A percentile compares a stretch with the other conserved stretches of the same genome.
Evolutionary conservation across 1,140 invertebrate species (phyloP).

Genomic region (Scaptomyza montana): DNA sequence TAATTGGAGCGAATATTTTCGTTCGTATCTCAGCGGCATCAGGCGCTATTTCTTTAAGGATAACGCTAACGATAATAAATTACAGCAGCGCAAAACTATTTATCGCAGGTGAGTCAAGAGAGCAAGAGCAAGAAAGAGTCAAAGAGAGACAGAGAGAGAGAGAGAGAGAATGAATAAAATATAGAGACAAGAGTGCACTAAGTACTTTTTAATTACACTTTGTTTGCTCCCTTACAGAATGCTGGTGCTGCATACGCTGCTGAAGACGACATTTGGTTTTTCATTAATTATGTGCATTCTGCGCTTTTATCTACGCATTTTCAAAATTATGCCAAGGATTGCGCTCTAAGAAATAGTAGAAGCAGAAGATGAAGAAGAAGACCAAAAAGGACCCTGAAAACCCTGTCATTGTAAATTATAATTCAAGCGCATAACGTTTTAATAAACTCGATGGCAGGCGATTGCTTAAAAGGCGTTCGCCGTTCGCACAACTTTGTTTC

Average conservation of each 20-base stretch:
- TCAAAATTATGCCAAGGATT: slow-evolving; percentile 79
- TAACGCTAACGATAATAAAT: slow-evolving; percentile 79
- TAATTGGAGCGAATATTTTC: slow-evolving; percentile 86
- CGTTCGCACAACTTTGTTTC: slow-evolving; percentile 37
- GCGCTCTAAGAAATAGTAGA: slow-evolving; percentile 39
- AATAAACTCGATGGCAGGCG: slow-evolving; percentile 60
- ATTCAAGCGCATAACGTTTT: slow-evolving; percentile 54
- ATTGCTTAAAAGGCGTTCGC: slow-evolving; percentile 46
- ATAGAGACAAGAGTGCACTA: slow-evolving; percentile 42
- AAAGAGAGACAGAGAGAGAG: neutral
- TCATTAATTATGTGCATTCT: slow-evolving; percentile 83
- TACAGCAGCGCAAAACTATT: slow-evolving; percentile 81
- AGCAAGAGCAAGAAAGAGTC: neutral
- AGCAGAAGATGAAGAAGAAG: too few species aligned
- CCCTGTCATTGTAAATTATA: slow-evolving; percentile 66
- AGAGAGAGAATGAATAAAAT: slow-evolving; percentile 5
- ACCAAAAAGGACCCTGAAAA: neutral
- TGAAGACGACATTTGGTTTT: slow-evolving; percentile 80
- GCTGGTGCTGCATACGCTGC: slow-evolving; percentile 71
- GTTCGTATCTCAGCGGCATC: slow-evolving; percentile 85
- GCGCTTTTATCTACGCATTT: slow-evolving; percentile 76
- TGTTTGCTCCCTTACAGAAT: slow-evolving; percentile 66
- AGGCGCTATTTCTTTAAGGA: slow-evolving; percentile 86
- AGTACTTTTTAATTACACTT: slow-evolving; percentile 83
- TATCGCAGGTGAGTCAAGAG: slow-evolving; percentile 80